Base-by-base conservation (phyloP, 1,140 invertebrate species). In the Brachionus paranguensis region DNA sequence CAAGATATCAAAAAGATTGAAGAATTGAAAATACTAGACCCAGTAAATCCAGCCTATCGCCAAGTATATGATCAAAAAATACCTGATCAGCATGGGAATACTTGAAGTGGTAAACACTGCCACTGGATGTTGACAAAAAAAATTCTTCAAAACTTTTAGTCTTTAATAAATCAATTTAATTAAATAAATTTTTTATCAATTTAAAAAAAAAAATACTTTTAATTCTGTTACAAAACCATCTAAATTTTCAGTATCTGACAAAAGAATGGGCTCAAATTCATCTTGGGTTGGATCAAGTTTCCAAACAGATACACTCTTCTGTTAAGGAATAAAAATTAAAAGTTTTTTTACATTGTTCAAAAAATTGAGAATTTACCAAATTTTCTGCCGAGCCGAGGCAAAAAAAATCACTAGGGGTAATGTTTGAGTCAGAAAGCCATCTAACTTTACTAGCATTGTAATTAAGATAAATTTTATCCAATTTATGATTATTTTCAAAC, bases 51-150 rank as follows among this genome's bases (percentile, higher is more conserved):
- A 53, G 27, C 43, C 12, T 74, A 45, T 74, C 7, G 20, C 3
- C 14, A 45, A n/a, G 43, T 74, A 14, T 45, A 74, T 74, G 24
- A 74, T 8, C n/a, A 50, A 14, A 47, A 76, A 14, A 29, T 76
- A 76, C 72, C 27, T 76, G 72, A 4, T 76, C 72, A 50, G 5
- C 10, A 50, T 50, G 45, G 17, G 8, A 50, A 12, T 12, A 76
- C 8, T 76, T 76, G 12, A 76, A 76, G 24, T 76, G 72, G 43
- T 76, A 76, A 14, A 76, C 20, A 53, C 72, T 76, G 17, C 72
- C 72, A 33, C 50, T 76, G 24, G 72, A 50, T 24, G 72, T 76
- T 20, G 72, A 76, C 27, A 50, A 24, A 53, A 76, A 76, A 50
- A 76, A 27, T 76, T 76, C 72, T 76, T 76, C 43, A 0, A 37